Conservation (phyloP, 2,113 vertebrate genomes). For the Syngnathoides biaculeatus region DNA sequence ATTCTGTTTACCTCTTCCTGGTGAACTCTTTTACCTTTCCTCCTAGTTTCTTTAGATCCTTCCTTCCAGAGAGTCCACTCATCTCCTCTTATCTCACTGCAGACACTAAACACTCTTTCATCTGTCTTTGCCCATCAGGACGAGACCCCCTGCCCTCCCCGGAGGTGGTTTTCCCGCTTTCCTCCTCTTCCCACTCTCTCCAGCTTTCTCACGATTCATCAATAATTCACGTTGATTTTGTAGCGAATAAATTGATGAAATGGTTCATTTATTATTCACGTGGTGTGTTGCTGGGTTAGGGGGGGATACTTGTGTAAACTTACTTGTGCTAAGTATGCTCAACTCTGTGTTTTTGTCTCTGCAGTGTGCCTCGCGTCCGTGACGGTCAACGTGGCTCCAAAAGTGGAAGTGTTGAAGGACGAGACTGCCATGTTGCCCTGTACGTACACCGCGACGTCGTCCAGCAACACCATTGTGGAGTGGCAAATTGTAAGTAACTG, state of each 20-base stretch:
- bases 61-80: constrained; percentile 19
- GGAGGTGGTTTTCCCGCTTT: constrained; percentile 27
- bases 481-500: constrained; percentile 80
- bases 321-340: not conserved
- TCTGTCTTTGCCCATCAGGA: constrained; percentile 48
- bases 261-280: constrained; percentile 43
- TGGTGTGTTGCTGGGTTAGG: not conserved
- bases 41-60: constrained; percentile 3
- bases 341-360: constrained; percentile 27
- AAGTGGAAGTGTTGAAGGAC: constrained; percentile 72
- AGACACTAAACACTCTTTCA: constrained; percentile 51
- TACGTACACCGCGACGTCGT: constrained; percentile 6
- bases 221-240: constrained; percentile 63
- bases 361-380: constrained; percentile 64
- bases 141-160: constrained; percentile 41
- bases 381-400: constrained; percentile 47
- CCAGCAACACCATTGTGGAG: constrained; percentile 54
- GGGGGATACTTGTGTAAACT: not conserved
- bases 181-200: not conserved
- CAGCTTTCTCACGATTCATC: constrained; percentile 44
- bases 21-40: not conserved
- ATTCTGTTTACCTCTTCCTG: not conserved
- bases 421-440: constrained; percentile 67
- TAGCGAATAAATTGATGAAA: constrained; percentile 45
- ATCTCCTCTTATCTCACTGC: constrained; percentile 44